Evolutionary conservation across 2,797 vertebrate species (phyloP), one percentile per base, ranked within the genome.

Genomic region (Nannoperca australis): DNA sequence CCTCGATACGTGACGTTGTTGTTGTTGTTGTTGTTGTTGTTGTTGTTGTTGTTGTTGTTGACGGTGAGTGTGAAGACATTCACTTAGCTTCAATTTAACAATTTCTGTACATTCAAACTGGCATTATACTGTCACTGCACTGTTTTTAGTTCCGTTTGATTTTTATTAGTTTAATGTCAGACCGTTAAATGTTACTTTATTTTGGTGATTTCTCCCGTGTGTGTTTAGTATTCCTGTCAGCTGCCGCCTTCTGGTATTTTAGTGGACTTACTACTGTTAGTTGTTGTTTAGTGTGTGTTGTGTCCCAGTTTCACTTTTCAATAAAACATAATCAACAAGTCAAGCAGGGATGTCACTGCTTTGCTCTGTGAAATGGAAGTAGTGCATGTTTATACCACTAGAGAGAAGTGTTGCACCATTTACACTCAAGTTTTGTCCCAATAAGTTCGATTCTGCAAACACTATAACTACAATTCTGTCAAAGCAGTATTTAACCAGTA

Each of bases 1-100:
- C 84, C 88, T 50, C 70, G 73, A 58, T 50, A 42, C 73, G 84
- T 93, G 90, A 91, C 93, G 93, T 92, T 30, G 76, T 81, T 82
- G 77, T 89, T 88, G 82, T 86, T 87, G 64, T 91, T 90, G 22
- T 85, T 85, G 14, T 61, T 74, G n/a, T n/a, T n/a, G n/a, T 27
- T 27, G 50, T 5, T 83, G 44, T 32, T 76, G 58, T 9, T 45
- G 34, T 10, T 54, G 24, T 5, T 50, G 56, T 2, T 5, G 32
- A 13, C 2, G 30, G 50, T 58, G 45, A 50, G 4, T 3, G 11
- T 47, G 30, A 58, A 22, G 18, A 14, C 38, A 15, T 20, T 55
- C 7, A 24, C 36, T 20, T 17, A 44, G 50, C 27, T 38, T 69
- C 6, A 15, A 7, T 24, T 24, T 2, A 53, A 34, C 61, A 12